Conservation (phyloP, 2,797 vertebrate species). For the Triplophysa yarkandensis region DNA sequence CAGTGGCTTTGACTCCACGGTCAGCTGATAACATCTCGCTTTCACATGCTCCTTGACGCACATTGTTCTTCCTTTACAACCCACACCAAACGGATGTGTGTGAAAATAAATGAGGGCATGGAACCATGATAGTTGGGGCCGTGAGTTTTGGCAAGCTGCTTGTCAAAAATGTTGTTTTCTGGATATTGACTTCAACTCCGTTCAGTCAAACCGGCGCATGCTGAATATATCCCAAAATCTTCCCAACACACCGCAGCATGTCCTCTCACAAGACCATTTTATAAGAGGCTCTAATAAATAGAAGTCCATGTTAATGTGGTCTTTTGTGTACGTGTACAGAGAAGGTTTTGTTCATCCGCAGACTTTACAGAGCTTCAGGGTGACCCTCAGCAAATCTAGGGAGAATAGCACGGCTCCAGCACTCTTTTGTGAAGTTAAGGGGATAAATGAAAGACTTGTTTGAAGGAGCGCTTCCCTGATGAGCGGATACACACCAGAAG, state of each 20-base stretch:
- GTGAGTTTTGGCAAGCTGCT: neutral
- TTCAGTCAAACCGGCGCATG: neutral
- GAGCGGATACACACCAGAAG: constrained; percentile 50
- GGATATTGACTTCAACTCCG: neutral
- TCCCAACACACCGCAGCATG: neutral
- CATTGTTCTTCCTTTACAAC: constrained; percentile 56
- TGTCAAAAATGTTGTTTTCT: constrained; percentile 1
- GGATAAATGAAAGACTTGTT: constrained; percentile 55
- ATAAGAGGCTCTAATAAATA: constrained; percentile 33
- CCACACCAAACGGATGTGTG: constrained; percentile 28
- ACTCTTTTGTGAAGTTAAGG: constrained; percentile 44
- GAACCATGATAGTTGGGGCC: neutral
- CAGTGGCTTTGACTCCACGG: constrained; percentile 14
- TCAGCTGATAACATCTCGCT: constrained; percentile 51
- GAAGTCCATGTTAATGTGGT: constrained; percentile 46
- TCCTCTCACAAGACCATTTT: constrained; percentile 23
- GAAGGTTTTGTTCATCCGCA: constrained; percentile 47
- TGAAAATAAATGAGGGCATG: neutral
- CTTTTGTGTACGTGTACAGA: constrained; percentile 51
- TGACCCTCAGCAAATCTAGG: constrained; percentile 39
- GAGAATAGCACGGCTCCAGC: constrained; percentile 39
- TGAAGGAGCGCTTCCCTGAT: constrained; percentile 36
- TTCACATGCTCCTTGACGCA: constrained; percentile 56
- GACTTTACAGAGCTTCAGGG: constrained; percentile 41
- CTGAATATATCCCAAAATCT: neutral